phyloP scores from a whole-genome alignment of 2,113 vertebrate species.

The Himantopus leucocephalus region DNA sequence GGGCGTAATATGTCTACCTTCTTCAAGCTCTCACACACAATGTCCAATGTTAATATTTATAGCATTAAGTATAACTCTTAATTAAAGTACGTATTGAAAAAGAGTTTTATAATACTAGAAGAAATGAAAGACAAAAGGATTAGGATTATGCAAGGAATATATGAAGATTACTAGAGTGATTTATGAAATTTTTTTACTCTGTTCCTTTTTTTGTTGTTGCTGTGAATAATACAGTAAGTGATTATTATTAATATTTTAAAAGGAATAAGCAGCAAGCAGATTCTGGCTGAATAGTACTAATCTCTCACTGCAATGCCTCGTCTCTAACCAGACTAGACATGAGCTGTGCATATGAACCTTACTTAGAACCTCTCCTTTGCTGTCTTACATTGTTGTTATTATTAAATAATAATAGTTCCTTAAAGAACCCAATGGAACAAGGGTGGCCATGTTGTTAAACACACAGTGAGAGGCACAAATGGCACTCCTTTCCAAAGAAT shows the following conservation, averaged over 20 bases:
- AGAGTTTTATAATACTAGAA: not conserved
- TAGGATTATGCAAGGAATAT: not conserved
- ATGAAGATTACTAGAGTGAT: not conserved
- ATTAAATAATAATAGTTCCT: slow-evolving; percentile 26
- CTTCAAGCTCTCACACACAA: not conserved
- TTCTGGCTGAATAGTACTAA: not conserved
- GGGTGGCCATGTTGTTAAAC: not conserved
- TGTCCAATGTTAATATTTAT: not conserved
- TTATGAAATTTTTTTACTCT: not conserved
- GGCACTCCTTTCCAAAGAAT: not conserved
- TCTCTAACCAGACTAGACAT: not conserved
- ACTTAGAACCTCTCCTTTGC: not conserved
- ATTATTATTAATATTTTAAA: slow-evolving; percentile 44
- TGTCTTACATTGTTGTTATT: not conserved
- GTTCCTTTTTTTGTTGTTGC: not conserved
- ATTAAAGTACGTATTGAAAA: not conserved
- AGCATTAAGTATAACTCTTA: not conserved
- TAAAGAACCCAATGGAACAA: not conserved
- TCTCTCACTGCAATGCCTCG: not conserved
- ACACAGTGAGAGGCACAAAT: not conserved
- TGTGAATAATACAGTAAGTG: not conserved
- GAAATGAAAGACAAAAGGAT: not conserved
- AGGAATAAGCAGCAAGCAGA: not conserved
- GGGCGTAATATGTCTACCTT: not conserved
- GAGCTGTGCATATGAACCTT: not conserved